A percentile compares a stretch with the other conserved stretches of the same genome.
Conservation (phyloP, 2,888 invertebrate genomes). For the Lepidocyrtinus sp. region DNA sequence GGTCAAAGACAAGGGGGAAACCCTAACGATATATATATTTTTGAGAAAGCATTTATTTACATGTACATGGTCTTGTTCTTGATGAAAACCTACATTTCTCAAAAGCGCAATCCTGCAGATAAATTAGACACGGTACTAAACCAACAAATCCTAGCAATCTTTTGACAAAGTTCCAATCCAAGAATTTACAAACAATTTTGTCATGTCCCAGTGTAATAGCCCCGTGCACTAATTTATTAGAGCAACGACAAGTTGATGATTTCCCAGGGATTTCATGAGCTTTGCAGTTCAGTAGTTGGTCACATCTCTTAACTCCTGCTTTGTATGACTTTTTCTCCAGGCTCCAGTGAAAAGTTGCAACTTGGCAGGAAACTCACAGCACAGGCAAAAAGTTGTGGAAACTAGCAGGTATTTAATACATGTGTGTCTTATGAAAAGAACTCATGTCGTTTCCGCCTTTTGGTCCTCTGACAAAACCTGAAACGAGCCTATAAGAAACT, state of each 20-base stretch:
- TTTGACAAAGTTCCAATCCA: slow-evolving; percentile 13
- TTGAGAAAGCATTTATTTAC: too few relatives aligned
- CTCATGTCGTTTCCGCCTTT: slow-evolving; percentile 11
- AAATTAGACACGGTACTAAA: too few relatives aligned
- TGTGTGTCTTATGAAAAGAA: background rate
- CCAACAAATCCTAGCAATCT: background rate
- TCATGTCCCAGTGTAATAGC: slow-evolving; percentile 17
- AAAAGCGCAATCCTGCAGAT: too few relatives aligned
- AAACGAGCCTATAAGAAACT: slow-evolving; percentile 1
- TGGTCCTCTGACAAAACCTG: background rate
- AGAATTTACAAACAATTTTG: slow-evolving; percentile 13
- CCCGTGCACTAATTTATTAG: slow-evolving; percentile 60
- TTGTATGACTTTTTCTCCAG: background rate
- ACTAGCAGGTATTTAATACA: background rate
- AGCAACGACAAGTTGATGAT: slow-evolving; percentile 66
- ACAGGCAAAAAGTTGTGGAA: background rate
- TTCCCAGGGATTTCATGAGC: slow-evolving; percentile 59
- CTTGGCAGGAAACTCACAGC: slow-evolving; percentile 13
- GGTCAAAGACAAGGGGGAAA: too few relatives aligned
- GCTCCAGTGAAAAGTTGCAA: background rate
- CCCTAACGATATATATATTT: too few relatives aligned
- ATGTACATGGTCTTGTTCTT: too few relatives aligned
- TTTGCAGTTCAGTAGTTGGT: slow-evolving; percentile 3
- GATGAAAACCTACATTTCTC: too few relatives aligned
- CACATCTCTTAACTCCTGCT: slow-evolving; percentile 1